Percentiles rank a stretch among this genome's conserved stretches.
These are phyloP conservation scores for Irena cyanogastra DNA, from an alignment of 2,113 vertebrate species.

Conservation along the genomic window DNA sequence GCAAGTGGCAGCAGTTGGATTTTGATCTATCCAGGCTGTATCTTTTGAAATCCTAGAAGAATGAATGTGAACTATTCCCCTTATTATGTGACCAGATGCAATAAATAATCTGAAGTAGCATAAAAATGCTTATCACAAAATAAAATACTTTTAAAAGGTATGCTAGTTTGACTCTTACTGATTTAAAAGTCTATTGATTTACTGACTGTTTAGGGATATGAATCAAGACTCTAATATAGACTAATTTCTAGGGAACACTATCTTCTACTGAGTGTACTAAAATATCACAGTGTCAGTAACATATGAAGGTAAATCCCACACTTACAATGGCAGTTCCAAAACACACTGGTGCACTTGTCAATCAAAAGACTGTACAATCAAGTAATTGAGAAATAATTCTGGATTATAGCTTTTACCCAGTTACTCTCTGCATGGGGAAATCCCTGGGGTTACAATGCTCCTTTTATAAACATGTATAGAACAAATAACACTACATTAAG, in stretches of 20 bases:
- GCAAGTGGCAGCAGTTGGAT: neutral
- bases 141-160: neutral
- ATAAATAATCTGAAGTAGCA: neutral
- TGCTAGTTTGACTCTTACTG: neutral
- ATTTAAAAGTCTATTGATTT: neutral
- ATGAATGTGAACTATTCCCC: neutral
- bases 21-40: neutral
- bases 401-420: neutral
- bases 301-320: neutral
- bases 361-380: neutral
- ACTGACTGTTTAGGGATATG: neutral
- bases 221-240: neutral
- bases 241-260: neutral
- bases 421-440: neutral
- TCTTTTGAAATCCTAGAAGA: neutral
- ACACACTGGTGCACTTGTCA: neutral
- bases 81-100: neutral
- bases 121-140: neutral
- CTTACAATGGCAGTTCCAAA: neutral
- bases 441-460: neutral
- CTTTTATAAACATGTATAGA: neutral
- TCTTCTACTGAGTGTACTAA: neutral
- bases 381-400: neutral
- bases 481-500: neutral
- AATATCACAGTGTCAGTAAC: neutral